Evolutionary conservation across 2,113 vertebrate genomes (phyloP).

Genomic region (Archilochus colubris): DNA sequence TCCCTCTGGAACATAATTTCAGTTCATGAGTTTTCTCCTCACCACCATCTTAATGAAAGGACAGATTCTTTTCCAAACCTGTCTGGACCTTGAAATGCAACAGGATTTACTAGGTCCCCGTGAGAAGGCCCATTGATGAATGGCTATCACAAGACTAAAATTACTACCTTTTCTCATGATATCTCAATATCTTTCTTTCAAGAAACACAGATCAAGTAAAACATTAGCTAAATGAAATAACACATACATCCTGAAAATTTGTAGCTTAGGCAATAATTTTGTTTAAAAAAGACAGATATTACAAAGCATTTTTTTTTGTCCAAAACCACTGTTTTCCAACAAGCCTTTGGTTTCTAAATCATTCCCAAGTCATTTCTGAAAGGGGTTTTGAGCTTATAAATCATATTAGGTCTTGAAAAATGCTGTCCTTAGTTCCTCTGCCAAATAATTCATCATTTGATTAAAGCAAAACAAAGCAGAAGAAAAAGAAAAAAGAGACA

Average conservation of each 20-base stretch:
- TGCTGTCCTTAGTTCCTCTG: fast-evolving
- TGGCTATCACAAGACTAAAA: neutral
- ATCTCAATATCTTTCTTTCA: neutral
- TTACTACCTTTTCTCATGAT: neutral
- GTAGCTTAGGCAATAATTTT: neutral
- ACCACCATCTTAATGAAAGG: neutral
- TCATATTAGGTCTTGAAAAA: neutral
- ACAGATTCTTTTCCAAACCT: neutral
- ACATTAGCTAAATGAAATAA: slow-evolving; percentile 25
- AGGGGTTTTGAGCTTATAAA: neutral
- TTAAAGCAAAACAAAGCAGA: neutral
- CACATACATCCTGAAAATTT: neutral
- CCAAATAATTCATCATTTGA: neutral
- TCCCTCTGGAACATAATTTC: neutral
- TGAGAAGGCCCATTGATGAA: neutral
- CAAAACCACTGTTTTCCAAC: neutral
- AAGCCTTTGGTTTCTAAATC: neutral
- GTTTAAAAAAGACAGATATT: neutral
- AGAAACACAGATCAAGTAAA: neutral
- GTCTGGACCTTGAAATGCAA: neutral
- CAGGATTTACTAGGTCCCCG: neutral
- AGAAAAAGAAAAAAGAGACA: neutral
- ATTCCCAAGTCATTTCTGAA: neutral
- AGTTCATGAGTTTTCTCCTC: neutral
- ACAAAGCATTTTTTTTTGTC: neutral